Conservation (phyloP, 2,888 invertebrate species). For the Ellobium chinense region DNA sequence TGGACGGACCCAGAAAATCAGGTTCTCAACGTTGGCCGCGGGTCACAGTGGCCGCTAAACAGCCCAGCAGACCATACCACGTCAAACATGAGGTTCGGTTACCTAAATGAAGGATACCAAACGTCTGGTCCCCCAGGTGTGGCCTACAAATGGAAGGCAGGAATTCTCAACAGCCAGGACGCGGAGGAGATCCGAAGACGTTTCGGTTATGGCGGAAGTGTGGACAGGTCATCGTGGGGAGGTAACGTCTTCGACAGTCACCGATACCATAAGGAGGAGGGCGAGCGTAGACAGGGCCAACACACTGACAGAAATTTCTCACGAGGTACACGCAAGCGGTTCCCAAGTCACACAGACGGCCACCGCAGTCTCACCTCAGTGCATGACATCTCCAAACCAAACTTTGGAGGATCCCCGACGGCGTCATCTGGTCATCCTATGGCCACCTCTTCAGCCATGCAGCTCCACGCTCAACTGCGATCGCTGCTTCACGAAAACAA, state of each 20-base stretch:
- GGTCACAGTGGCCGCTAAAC: neutral
- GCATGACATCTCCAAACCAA: too few relatives aligned
- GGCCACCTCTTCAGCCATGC: neutral
- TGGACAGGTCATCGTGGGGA: neutral
- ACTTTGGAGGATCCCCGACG: too few relatives aligned
- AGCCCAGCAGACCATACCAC: neutral
- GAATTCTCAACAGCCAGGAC: neutral
- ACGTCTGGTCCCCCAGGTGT: neutral
- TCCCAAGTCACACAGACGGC: too few relatives aligned
- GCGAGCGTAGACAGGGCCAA: too few relatives aligned
- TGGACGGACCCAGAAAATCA: neutral
- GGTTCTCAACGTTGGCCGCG: neutral
- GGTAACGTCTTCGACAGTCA: too few relatives aligned
- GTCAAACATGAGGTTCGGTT: neutral
- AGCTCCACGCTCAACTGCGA: neutral
- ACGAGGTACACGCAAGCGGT: too few relatives aligned
- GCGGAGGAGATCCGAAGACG: neutral
- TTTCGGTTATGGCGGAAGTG: neutral
- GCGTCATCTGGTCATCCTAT: neutral
- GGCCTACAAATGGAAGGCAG: slow-evolving; percentile 12
- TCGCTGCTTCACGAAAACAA: neutral
- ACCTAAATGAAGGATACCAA: neutral
- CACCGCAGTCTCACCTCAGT: too few relatives aligned
- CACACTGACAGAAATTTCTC: too few relatives aligned
- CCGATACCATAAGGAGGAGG: too few relatives aligned